Conservation (phyloP, 2,888 invertebrate species). For the Villa cingulata region DNA sequence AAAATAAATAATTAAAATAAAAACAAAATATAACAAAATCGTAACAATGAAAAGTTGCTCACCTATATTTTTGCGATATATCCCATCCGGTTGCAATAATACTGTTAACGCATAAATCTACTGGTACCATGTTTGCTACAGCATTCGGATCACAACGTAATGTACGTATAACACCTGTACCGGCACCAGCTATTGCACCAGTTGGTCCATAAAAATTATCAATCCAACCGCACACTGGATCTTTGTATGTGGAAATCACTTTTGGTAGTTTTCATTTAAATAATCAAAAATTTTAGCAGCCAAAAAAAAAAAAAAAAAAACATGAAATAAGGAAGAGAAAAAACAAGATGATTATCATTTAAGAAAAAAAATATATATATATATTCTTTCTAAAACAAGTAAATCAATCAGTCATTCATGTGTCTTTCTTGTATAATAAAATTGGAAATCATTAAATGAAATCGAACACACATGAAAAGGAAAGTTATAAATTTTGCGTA, state of each 20-base stretch:
- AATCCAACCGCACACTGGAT: slow-evolving; percentile 73
- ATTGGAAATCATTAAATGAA: too few species aligned
- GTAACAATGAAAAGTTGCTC: not conserved
- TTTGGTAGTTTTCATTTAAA: not conserved
- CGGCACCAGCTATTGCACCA: slow-evolving; percentile 56
- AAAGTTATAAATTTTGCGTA: too few species aligned
- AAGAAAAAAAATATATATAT: too few species aligned
- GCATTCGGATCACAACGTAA: slow-evolving; percentile 54
- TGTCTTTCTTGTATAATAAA: too few species aligned
- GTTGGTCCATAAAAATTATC: slow-evolving; percentile 86
- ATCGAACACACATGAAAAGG: too few species aligned
- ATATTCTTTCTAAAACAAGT: too few species aligned
- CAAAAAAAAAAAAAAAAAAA: not conserved
- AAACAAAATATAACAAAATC: too few species aligned
- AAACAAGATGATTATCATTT: too few species aligned
- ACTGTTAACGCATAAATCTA: slow-evolving; percentile 69
- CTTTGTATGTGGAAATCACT: slow-evolving; percentile 55
- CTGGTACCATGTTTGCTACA: slow-evolving; percentile 64
- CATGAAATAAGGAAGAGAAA: not conserved
- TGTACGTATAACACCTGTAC: slow-evolving; percentile 55
- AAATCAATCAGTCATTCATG: slow-evolving; percentile 4
- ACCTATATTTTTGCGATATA: slow-evolving; percentile 39
- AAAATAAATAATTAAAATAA: too few species aligned
- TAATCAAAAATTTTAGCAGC: too few species aligned
- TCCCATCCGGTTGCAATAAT: slow-evolving; percentile 67